Evolutionary conservation across 2,888 invertebrate species (phyloP).

Genomic region (Lymantria dispar): DNA sequence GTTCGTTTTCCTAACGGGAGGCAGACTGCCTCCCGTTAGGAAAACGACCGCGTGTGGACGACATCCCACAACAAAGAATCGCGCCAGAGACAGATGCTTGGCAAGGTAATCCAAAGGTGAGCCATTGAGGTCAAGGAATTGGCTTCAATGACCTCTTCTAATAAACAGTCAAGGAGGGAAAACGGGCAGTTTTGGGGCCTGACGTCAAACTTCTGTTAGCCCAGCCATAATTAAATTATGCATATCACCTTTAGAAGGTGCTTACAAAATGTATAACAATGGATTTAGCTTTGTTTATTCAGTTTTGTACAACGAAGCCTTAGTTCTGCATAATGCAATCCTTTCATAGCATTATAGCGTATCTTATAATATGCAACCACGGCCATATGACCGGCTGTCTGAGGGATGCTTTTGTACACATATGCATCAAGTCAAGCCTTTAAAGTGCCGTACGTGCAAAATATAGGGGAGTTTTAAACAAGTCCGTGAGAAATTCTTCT

Average conservation of each 20-base stretch:
- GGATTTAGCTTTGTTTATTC: conserved; percentile 47
- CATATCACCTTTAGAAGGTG: conserved; percentile 20
- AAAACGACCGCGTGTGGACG: too few species aligned
- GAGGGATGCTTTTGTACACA: conserved; percentile 39
- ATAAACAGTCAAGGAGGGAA: too few species aligned
- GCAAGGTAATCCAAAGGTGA: too few species aligned
- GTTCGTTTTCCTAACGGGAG: too few species aligned
- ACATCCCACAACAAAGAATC: too few species aligned
- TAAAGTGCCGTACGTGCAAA: conserved; percentile 49
- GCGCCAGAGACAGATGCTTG: too few species aligned
- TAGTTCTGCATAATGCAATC: conserved; percentile 57
- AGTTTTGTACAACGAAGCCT: conserved; percentile 59
- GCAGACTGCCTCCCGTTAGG: too few species aligned
- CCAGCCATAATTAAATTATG: background rate
- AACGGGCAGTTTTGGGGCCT: too few species aligned
- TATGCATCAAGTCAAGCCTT: conserved; percentile 47
- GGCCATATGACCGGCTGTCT: conserved; percentile 41
- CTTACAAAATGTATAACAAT: conserved; percentile 37
- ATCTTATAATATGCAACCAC: conserved; percentile 51
- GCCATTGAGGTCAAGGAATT: too few species aligned
- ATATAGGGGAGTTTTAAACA: conserved; percentile 1
- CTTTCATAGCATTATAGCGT: conserved; percentile 58
- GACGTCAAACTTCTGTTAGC: too few species aligned
- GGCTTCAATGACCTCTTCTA: too few species aligned
- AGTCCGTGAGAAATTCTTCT: too few species aligned